A percentile compares a stretch with the other conserved stretches of the same genome.
Conservation (phyloP, 2,888 invertebrate species). For the Microplitis manilae region DNA sequence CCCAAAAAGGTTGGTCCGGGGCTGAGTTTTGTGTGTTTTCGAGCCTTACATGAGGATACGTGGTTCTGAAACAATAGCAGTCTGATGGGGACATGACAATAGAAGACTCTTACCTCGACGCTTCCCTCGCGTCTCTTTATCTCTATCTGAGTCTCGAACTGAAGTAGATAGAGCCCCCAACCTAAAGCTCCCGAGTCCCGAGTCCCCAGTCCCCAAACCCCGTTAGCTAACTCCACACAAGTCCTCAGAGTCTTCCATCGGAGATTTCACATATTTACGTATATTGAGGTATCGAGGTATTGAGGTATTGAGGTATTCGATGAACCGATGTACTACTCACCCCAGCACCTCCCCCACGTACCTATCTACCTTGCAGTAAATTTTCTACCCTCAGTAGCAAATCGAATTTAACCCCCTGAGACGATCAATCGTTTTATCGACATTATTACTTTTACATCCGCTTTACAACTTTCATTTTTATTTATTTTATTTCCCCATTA, state of each 20-base stretch:
- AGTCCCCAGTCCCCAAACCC: no score
- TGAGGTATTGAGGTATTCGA: conserved; percentile 30
- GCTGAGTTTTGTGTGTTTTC: not conserved
- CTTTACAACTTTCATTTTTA: conserved; percentile 17
- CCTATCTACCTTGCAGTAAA: conserved; percentile 15
- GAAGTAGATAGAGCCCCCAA: conserved; percentile 36
- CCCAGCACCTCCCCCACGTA: conserved; percentile 5
- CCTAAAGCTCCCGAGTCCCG: conserved; percentile 11
- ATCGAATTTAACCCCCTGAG: conserved; percentile 39
- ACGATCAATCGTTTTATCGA: conserved; percentile 39
- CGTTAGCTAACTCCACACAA: conserved; percentile 28
- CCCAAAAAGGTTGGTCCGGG: not conserved
- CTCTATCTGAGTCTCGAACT: conserved; percentile 7
- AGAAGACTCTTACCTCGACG: conserved; percentile 16
- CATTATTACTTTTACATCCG: conserved; percentile 38
- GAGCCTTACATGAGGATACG: conserved; percentile 14
- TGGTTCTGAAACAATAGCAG: not conserved
- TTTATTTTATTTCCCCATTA: conserved; percentile 16
- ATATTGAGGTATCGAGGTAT: conserved; percentile 26
- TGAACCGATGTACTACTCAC: conserved; percentile 27
- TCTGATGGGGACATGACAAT: not conserved
- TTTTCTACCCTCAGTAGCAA: conserved; percentile 29
- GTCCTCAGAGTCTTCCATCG: conserved; percentile 35
- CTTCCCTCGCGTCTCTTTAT: conserved; percentile 41
- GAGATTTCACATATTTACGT: conserved; percentile 44